Base-by-base conservation (phyloP, 2,113 vertebrate genomes). In the Chionis minor region DNA sequence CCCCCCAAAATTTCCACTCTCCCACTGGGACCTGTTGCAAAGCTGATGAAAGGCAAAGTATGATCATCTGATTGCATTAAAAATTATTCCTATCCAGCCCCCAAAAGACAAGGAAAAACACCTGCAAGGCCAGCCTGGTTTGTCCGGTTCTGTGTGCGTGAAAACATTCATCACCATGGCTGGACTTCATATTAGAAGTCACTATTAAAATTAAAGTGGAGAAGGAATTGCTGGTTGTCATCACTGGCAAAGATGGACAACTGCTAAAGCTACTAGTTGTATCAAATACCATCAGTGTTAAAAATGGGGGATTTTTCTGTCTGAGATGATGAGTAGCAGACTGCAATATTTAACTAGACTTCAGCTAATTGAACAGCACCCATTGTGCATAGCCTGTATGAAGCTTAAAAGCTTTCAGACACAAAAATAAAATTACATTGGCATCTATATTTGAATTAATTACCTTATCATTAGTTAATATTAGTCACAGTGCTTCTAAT, bases 401-500 rank as follows among this genome's bases (percentile, higher is more conserved):
- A 77, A 90, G 58, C 88, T 92, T 88, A 56, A 93, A 92, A 90
- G 19, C 45, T 71, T 92, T 89, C 65, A 92, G 72, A 72, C 66
- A 62, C 32, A 58, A 81, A 92, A 93, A 70, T 67, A 14, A 77
- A 90, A 86, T 89, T 66, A 87, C 66, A 92, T 81, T 81, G 75
- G 52, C 49, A 74, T 77, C 67, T 92, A 63, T 91, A 77, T 88
- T 91, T 92, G 49, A 28, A 66, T 90, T 94, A 90, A 95, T 97
- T 92, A 66, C 74, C 26, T 90, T 96, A 90, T 90, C 51, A 86
- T 88, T 87, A 92, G 62, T 56, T 96, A 92, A 91, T 87, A 83
- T 88, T 80, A 96, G 17, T 45, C 52, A 91, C 9, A 2, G 61
- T 59, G 24, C 33, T 83, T 65, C 77, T 79, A 63, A 86, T 69